These are phyloP conservation scores for Ferdinandea cuprea DNA, from an alignment of 2,888 invertebrate species.

Conservation along the genomic window DNA sequence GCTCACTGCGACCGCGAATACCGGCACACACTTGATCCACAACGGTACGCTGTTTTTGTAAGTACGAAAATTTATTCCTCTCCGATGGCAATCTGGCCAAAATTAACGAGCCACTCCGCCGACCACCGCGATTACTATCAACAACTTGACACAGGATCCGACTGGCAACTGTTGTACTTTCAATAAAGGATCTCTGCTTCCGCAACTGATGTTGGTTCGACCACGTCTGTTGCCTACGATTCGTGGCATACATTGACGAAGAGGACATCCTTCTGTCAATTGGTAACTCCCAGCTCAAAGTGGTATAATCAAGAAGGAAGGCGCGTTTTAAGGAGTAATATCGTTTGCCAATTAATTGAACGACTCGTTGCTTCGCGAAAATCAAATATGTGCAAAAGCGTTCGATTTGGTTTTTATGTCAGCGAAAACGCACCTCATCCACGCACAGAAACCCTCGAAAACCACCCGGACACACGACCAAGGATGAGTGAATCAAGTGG, in stretches of 20 bases:
- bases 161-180: slow-evolving; percentile 37
- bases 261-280: slow-evolving; percentile 56
- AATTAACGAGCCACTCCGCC: slow-evolving; percentile 58
- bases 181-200: slow-evolving; percentile 63
- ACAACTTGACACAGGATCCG: slow-evolving; percentile 40
- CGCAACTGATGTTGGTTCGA: slow-evolving; percentile 67
- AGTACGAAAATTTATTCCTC: slow-evolving; percentile 58
- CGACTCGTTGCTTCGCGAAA: slow-evolving; percentile 45
- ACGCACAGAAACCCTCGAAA: slow-evolving; percentile 38
- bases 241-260: slow-evolving; percentile 38
- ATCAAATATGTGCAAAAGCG: slow-evolving; percentile 43
- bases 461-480: slow-evolving; percentile 1
- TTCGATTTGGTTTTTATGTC: slow-evolving; percentile 62
- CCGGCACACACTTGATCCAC: slow-evolving; percentile 62
- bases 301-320: slow-evolving; percentile 18
- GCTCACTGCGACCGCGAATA: slow-evolving; percentile 60
- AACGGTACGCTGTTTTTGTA: slow-evolving; percentile 61
- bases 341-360: slow-evolving; percentile 62
- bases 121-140: slow-evolving; percentile 34
- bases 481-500: slow-evolving; percentile 21
- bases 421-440: slow-evolving; percentile 53
- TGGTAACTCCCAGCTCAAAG: slow-evolving; percentile 20
- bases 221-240: slow-evolving; percentile 68
- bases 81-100: slow-evolving; percentile 53
- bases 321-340: slow-evolving; percentile 52